Conservation (phyloP, 1,140 invertebrate species). For the Camponotus vicinus region DNA sequence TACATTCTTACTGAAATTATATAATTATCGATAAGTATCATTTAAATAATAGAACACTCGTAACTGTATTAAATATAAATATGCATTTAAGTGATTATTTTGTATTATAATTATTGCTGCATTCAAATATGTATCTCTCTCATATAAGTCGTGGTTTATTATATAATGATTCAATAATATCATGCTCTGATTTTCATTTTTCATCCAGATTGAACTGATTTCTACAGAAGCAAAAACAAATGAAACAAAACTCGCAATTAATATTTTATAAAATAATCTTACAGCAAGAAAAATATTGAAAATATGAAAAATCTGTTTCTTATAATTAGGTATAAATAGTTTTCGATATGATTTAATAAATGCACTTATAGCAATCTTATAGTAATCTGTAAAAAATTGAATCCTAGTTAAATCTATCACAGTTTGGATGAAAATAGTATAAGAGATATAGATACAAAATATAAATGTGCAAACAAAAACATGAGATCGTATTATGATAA, state of each 20-base stretch:
- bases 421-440: background rate
- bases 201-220: background rate
- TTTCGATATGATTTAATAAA: background rate
- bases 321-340: background rate
- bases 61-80: no score
- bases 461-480: slow-evolving; percentile 26
- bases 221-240: background rate
- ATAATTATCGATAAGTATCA: no score
- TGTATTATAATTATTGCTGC: background rate
- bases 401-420: background rate
- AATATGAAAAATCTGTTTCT: background rate
- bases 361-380: no score
- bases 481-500: background rate
- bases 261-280: background rate
- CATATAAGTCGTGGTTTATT: background rate
- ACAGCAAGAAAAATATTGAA: background rate
- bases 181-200: background rate
- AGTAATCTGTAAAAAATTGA: background rate
- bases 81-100: no score
- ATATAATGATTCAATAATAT: background rate
- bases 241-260: background rate
- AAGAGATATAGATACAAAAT: background rate
- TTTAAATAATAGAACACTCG: no score
- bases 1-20: no score
- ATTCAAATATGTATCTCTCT: background rate